Evolutionary conservation across 1,140 invertebrate species (phyloP), one percentile per base, ranked within the genome.

Genomic region (Cardiocondyla obscurior): DNA sequence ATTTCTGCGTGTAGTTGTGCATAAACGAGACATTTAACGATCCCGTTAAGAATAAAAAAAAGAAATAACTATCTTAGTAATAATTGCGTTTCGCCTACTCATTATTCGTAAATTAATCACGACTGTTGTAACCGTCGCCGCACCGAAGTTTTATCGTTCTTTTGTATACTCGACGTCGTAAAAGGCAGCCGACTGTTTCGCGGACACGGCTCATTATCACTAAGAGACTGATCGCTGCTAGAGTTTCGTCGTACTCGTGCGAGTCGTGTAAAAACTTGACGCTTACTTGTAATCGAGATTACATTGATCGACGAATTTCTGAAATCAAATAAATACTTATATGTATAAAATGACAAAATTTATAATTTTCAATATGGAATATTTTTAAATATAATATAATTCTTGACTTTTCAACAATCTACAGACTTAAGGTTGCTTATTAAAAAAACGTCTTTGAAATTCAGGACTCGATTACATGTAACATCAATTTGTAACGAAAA

Each of bases 201-300:
- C 33, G 36, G 39, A 84, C 7, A 55, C 33, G 55, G 53, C 72
- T 77, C 74, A 39, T 36, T 82, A 70, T 64, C 25, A 53, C 28
- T 57, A 65, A 73, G 85, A 88, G 85, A 89, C 82, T 76, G 72
- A 81, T 70, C 6, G 44, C 19, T 55, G n/a, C 69, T 33, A 3
- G 49, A 36, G 19, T 74, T 77, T 74, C 22, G 22, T 70, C 44
- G 19, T 46, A 55, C 49, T 74, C 16, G 16, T 8, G 33, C 16
- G 33, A 73, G 7, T 36, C 8, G 44, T 49, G 10, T 8, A 28
- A 46, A 62, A 62, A 51, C 22, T 64, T 1, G 30, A 65, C 6
- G 33, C 39, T 39, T 39, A 49, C 7, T 22, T 3, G 22, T 49
- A 44, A 77, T 76, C 25, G 30, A 62, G 22, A 72, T 42, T 7